Evolutionary conservation across 1,140 invertebrate genomes (phyloP), one percentile per base, ranked within the genome.

Genomic region (Aphaenogaster floridana): DNA sequence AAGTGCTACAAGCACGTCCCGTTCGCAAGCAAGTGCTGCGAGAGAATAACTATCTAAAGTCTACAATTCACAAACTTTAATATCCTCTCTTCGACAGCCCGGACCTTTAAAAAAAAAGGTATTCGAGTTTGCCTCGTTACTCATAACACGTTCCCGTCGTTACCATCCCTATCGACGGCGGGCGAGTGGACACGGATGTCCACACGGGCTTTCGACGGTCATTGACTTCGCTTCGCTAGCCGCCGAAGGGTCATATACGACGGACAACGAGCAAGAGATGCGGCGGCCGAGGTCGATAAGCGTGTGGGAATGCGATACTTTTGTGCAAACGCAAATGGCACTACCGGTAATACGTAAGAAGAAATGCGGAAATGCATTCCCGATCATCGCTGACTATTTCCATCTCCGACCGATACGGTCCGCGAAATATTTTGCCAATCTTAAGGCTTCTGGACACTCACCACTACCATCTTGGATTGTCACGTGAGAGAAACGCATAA

Each of bases 161-260:
- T 59, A 74, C 13, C 64, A 64, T 88, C 86, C 72, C 78, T 68
- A 54, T 85, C 89, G 81, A 79, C 76, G 63, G 80, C 76, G 36
- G 87, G 74, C 57, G 61, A 90, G 79, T 88, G 90, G 87, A 86
- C 87, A 86, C 48, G 77, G 72, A 86, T 88, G 87, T 91, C 89
- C 89, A 90, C 78, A 86, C 72, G 72, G 79, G 86, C 90, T 91
- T 91, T 91, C 57, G 90, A 91, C 90, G 90, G 90, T 91, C 90
- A 78, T 91, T 91, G 90, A 90, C 89, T 91, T 81, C 45, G 78
- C 83, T 83, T 91, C 81, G 77, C 64, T 88, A 81, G 86, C 48
- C 59, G 63, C 71, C 52, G 64, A 90, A 91, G 83, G 89, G 90
- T 91, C 90, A 86, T 28, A 86, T 50, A 59, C 76, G 64, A 57